Evolutionary conservation across 1,140 invertebrate genomes (phyloP).

Genomic region (Drosophila dunni): DNA sequence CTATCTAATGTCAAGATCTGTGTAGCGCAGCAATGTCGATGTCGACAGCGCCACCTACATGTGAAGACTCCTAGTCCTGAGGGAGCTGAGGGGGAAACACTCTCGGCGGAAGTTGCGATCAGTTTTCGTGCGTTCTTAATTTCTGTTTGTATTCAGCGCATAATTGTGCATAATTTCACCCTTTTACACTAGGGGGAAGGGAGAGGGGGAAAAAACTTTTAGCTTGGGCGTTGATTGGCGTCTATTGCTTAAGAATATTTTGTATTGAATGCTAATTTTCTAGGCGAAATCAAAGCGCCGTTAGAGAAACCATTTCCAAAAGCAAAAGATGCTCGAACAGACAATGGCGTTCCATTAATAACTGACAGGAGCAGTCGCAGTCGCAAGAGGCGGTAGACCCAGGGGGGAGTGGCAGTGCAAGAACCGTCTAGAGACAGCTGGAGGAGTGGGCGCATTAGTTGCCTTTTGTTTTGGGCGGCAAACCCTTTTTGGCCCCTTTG

Average conservation of each 20-base stretch:
- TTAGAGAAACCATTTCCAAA: conserved; percentile 39
- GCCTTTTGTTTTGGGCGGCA: conserved; percentile 78
- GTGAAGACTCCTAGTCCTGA: conserved; percentile 20
- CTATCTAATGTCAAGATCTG: conserved; percentile 72
- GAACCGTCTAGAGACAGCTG: conserved; percentile 21
- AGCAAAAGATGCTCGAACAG: conserved; percentile 22
- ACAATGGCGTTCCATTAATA: conserved; percentile 81
- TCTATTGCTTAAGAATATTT: conserved; percentile 51
- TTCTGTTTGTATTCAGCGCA: conserved; percentile 22
- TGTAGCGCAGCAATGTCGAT: conserved; percentile 75
- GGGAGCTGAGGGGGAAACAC: neutral
- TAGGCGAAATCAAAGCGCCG: conserved; percentile 70
- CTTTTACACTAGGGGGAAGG: neutral
- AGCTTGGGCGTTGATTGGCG: conserved; percentile 75
- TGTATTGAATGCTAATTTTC: conserved; percentile 81
- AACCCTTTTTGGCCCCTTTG: conserved; percentile 61
- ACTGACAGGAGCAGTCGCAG: conserved; percentile 63
- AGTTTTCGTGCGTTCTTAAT: conserved; percentile 1
- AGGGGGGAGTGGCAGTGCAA: conserved; percentile 7
- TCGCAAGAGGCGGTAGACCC: neutral
- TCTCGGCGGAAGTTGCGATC: neutral
- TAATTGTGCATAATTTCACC: conserved; percentile 64
- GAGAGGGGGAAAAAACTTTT: neutral
- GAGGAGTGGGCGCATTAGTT: conserved; percentile 79
- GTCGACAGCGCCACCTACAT: conserved; percentile 80